phyloP scores from a whole-genome alignment of 2,797 vertebrate species.

The Sebastes nivosus region DNA sequence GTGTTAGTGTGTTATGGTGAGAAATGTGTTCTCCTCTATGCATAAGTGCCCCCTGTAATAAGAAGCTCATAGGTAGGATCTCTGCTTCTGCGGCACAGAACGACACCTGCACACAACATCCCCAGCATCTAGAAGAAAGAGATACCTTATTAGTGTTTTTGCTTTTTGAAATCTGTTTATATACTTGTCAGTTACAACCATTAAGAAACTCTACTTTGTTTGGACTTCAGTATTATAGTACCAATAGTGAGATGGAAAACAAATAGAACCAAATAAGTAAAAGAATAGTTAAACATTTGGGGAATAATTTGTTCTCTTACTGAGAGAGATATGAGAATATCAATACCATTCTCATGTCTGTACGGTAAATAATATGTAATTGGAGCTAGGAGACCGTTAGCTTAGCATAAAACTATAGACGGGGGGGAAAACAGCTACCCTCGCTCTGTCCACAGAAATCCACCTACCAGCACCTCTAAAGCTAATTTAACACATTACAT shows the following conservation, averaged over 20 bases:
- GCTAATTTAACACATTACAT: background rate
- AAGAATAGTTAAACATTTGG: background rate
- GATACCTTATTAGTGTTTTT: background rate
- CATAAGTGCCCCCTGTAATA: conserved; percentile 89
- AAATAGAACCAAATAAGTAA: background rate
- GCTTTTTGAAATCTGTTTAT: background rate
- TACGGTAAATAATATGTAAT: background rate
- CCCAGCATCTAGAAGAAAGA: conserved; percentile 89
- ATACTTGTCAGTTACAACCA: too few relatives aligned
- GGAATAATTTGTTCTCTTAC: background rate
- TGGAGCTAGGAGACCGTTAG: background rate
- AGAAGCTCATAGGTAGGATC: conserved; percentile 95
- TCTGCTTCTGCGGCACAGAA: conserved; percentile 90
- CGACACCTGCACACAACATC: conserved; percentile 93
- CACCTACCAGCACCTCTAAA: background rate
- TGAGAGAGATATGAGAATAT: background rate
- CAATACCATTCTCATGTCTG: background rate
- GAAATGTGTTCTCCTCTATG: conserved; percentile 77
- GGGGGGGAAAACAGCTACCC: background rate
- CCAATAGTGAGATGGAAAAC: background rate
- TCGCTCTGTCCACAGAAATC: background rate
- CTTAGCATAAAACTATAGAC: background rate
- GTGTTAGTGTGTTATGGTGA: conserved; percentile 13
- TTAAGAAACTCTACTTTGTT: background rate
- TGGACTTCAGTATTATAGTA: background rate